Evolutionary conservation across 1,140 invertebrate species (phyloP), one percentile per base, ranked within the genome.

Genomic region (Pseudomyrmex sp.): DNA sequence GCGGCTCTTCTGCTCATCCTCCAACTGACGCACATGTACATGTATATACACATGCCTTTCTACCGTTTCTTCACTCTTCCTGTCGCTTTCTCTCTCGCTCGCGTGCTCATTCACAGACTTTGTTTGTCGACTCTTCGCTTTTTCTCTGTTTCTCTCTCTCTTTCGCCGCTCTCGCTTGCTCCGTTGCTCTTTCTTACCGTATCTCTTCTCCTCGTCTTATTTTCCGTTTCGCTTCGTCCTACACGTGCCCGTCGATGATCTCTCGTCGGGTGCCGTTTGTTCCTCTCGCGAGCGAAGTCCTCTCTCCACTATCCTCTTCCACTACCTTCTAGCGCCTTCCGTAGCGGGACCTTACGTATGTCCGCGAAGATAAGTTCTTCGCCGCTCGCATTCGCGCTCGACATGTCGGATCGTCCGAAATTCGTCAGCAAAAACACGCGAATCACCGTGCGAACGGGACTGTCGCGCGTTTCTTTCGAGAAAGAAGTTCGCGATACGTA

Each of bases 361-460:
- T 72, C n/a, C 9, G 59, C 83, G 61, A 18, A 35, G 35, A 18
- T 56, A 61, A 82, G 35, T 35, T 35, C 70, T 82, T 85, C 84
- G 85, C 82, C 77, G 74, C 68, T 82, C 83, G 86, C 69, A 77
- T 61, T 70, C 74, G 70, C 72, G 12, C 44, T 56, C 66, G 86
- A 82, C 82, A 85, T 85, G 86, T 68, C 72, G 83, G 46, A 77
- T 76, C 86, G 56, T 61, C n/a, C 59, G 85, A 56, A 65, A 62
- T 84, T 69, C 56, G 10, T 15, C 46, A 77, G 62, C 59, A 77
- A 75, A 65, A 83, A 83, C 48, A 62, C 66, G 23, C n/a, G 54
- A 35, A 35, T 4, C 52, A 15, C 10, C 54, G 48, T 48, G 66
- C 20, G 20, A 69, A 20, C 2, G 54, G 10, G 50, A 56, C 44